Percentiles rank a stretch among this genome's conserved stretches.
phyloP scores from a whole-genome alignment of 2,797 vertebrate genomes.

The Chromobotia macracanthus region DNA sequence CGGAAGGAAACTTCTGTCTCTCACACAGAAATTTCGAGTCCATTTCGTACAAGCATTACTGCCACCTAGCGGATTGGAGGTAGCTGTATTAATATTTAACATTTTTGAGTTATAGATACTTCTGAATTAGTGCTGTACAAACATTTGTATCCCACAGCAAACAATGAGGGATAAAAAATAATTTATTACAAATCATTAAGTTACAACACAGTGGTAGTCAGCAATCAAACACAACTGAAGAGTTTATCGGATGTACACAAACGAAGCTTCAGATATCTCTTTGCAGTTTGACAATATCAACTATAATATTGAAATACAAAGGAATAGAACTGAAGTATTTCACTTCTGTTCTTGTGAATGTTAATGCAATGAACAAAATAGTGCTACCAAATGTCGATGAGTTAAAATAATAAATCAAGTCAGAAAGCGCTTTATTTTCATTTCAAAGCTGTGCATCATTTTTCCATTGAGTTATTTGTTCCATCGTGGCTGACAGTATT shows the following conservation, averaged over 20 bases:
- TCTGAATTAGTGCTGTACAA: too few relatives aligned
- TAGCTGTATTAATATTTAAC: too few relatives aligned
- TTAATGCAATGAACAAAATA: neutral
- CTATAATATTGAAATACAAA: neutral
- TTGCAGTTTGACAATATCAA: neutral
- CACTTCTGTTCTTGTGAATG: neutral
- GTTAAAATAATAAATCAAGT: neutral
- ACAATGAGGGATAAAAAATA: neutral
- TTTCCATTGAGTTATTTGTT: slow-evolving; percentile 24
- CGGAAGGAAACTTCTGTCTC: slow-evolving; percentile 13
- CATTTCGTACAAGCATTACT: neutral
- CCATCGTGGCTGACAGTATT: neutral
- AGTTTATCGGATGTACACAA: slow-evolving; percentile 1
- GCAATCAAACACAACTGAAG: neutral
- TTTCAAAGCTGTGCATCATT: neutral
- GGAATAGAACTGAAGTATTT: neutral
- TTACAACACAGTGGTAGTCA: neutral
- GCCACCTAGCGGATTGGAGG: slow-evolving; percentile 28
- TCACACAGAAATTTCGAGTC: neutral
- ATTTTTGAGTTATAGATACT: too few relatives aligned
- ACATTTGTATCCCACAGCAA: neutral
- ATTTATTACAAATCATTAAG: neutral
- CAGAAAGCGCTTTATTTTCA: neutral
- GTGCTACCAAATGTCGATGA: slow-evolving; percentile 7
- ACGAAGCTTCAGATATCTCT: neutral